These are phyloP conservation scores for Nesoenas mayeri DNA, from an alignment of 2,113 vertebrate genomes.

Conservation along the genomic window DNA sequence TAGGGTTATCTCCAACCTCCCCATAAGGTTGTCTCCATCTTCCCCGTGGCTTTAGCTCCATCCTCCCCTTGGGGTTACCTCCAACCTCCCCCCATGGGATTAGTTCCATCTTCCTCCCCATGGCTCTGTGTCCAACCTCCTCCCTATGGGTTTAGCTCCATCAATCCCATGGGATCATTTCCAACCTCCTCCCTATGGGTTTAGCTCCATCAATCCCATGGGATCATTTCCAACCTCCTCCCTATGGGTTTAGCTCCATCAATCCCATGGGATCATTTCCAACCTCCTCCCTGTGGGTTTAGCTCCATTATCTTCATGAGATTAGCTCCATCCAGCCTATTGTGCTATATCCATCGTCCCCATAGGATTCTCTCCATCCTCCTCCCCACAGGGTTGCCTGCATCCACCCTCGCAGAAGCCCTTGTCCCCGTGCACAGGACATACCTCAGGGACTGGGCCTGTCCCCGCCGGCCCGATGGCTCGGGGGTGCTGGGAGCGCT, in stretches of 20 bases:
- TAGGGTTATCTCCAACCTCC: background rate
- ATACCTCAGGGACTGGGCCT: background rate
- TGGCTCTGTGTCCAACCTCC: too few relatives aligned
- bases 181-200: background rate
- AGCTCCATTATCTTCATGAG: background rate
- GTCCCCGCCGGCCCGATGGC: background rate
- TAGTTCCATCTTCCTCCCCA: background rate
- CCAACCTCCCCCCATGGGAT: background rate
- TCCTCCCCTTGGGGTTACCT: background rate
- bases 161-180: too few relatives aligned
- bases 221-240: background rate
- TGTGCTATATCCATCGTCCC: background rate
- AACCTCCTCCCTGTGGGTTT: background rate
- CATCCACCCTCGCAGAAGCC: background rate
- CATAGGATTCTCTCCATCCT: background rate
- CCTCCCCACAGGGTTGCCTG: too few relatives aligned
- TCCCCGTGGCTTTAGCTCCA: background rate
- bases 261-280: too few relatives aligned
- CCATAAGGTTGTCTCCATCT: background rate
- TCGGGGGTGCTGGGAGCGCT: background rate
- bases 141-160: background rate
- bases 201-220: background rate
- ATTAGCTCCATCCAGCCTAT: background rate
- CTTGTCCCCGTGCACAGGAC: background rate
- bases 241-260: background rate